Evolutionary conservation across 1,140 invertebrate genomes (phyloP).

Genomic region (Zaprionus vittiger): DNA sequence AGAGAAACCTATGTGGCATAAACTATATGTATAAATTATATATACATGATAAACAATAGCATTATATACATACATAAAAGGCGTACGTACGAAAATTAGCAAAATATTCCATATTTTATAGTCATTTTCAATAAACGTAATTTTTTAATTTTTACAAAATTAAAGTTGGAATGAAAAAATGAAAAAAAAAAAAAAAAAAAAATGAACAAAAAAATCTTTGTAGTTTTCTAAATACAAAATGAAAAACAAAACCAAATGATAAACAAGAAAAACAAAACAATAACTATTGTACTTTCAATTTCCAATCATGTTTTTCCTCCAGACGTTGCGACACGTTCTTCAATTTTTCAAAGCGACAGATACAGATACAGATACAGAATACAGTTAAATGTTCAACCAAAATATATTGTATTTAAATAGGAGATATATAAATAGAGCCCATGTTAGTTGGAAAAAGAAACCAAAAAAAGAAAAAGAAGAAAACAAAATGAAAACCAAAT

Average conservation of each 20-base stretch:
- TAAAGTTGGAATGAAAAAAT: constrained; percentile 58
- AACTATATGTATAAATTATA: constrained; percentile 62
- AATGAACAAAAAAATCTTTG: constrained; percentile 53
- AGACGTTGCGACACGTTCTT: constrained; percentile 60
- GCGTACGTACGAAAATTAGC: constrained; percentile 67
- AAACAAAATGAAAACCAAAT: constrained; percentile 47
- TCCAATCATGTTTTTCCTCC: constrained; percentile 71
- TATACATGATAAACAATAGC: constrained; percentile 56
- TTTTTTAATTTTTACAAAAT: constrained; percentile 83
- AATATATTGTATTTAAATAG: constrained; percentile 41
- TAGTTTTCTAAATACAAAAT: constrained; percentile 68
- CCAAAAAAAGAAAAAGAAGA: constrained; percentile 23
- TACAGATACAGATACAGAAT: constrained; percentile 26
- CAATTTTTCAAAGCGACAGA: constrained; percentile 26
- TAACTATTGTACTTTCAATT: constrained; percentile 62
- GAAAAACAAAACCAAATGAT: constrained; percentile 36
- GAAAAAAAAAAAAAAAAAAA: constrained; percentile 41
- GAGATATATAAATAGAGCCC: constrained; percentile 55
- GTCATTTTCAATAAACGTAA: constrained; percentile 80
- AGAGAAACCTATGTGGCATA: constrained; percentile 51
- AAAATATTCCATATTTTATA: constrained; percentile 82
- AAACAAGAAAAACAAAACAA: constrained; percentile 31
- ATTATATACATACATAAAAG: constrained; percentile 66
- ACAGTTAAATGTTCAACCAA: constrained; percentile 57
- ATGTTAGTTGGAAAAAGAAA: constrained; percentile 46